A percentile compares a stretch with the other conserved stretches of the same genome.
Evolutionary conservation across 37 sponge, comb jelly and placozoan species (phyloP).

Genomic region (Agelas oroides): DNA sequence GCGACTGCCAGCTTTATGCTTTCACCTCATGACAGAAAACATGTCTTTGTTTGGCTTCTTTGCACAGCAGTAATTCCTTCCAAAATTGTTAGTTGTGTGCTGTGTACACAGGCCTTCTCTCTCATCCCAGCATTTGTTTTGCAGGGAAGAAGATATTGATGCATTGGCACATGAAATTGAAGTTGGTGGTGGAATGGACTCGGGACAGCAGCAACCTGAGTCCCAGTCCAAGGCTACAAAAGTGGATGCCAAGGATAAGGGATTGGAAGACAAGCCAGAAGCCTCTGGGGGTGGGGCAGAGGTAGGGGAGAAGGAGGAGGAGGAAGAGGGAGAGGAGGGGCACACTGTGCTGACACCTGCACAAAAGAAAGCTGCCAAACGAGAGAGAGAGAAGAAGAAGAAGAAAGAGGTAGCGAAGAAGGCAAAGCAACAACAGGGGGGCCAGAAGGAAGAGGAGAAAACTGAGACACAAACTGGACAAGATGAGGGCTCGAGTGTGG

Average conservation of each 20-base stretch:
- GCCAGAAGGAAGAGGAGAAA: neutral
- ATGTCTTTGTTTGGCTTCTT: no score
- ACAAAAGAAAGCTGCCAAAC: conserved; percentile 54
- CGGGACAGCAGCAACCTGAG: neutral
- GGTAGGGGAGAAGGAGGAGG: neutral
- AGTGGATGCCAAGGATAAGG: neutral
- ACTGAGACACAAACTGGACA: neutral
- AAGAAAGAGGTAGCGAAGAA: conserved; percentile 28
- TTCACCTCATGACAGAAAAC: no score
- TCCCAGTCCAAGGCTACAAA: neutral
- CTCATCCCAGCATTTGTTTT: neutral
- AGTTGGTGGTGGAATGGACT: neutral
- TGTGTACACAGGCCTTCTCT: no score
- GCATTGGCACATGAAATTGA: conserved; percentile 36
- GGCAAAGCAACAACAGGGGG: neutral
- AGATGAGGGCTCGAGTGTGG: conserved; percentile 5
- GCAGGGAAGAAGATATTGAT: conserved; percentile 51
- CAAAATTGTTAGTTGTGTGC: no score
- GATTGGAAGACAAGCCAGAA: neutral
- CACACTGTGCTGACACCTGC: conserved; percentile 12
- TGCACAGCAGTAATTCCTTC: no score
- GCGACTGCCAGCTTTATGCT: no score
- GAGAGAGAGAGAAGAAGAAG: conserved; percentile 45
- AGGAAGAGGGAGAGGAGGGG: conserved; percentile 9
- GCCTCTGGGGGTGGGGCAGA: neutral